Conservation (phyloP, 2,888 invertebrate genomes). For the Esperia sulphurella region DNA sequence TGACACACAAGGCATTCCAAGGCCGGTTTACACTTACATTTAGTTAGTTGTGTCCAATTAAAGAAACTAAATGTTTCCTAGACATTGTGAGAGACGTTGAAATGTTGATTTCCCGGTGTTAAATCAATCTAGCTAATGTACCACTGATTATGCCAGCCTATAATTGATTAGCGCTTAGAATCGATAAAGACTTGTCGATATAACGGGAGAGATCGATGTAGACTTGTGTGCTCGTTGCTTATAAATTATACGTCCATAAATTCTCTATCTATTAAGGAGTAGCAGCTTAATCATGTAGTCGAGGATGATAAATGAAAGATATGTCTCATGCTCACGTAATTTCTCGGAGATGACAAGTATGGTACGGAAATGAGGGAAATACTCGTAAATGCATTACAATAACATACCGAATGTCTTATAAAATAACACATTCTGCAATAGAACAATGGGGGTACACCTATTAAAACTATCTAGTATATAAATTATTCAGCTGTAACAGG, state of each 20-base stretch:
- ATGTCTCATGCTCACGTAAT: background rate
- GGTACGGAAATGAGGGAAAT: too few species aligned
- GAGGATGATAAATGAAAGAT: conserved; percentile 3
- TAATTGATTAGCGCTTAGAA: conserved; percentile 34
- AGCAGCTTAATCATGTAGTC: background rate
- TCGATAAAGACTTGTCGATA: conserved; percentile 14
- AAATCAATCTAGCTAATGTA: conserved; percentile 45
- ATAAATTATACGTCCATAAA: conserved; percentile 7
- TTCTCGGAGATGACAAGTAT: background rate
- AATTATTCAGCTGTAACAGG: too few species aligned
- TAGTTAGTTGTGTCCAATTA: conserved; percentile 27
- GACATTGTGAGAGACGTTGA: conserved; percentile 36
- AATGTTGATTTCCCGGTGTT: conserved; percentile 44
- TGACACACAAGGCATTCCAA: conserved; percentile 13
- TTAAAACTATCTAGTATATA: too few species aligned
- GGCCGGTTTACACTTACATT: conserved; percentile 14
- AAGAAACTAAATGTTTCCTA: conserved; percentile 40
- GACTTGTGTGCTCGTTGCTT: conserved; percentile 6
- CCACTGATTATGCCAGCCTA: conserved; percentile 35
- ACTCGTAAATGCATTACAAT: too few species aligned
- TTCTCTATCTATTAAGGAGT: conserved; percentile 1
- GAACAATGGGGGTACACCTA: too few species aligned
- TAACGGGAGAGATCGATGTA: conserved; percentile 5
- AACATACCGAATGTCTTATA: too few species aligned
- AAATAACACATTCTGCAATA: too few species aligned